Evolutionary conservation across 2,888 invertebrate species (phyloP).

Genomic region (Anoncus sp.): DNA sequence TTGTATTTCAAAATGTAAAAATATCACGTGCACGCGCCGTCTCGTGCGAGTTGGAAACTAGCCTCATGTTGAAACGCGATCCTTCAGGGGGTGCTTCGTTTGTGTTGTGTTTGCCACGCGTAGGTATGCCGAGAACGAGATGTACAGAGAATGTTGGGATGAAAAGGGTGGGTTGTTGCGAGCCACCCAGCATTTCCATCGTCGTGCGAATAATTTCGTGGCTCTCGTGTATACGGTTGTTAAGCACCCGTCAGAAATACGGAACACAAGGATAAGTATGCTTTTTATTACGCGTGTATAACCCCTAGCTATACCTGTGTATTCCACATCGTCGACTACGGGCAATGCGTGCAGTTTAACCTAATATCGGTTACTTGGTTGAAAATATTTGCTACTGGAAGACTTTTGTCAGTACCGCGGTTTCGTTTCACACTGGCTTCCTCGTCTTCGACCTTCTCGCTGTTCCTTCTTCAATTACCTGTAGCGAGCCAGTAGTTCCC

Average conservation of each 20-base stretch:
- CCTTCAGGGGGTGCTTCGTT: constrained; percentile 33
- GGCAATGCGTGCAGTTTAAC: constrained; percentile 14
- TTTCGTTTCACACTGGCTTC: neutral
- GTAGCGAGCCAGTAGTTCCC: neutral
- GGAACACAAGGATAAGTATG: constrained; percentile 48
- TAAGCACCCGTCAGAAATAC: constrained; percentile 61
- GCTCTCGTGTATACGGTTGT: constrained; percentile 48
- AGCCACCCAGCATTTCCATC: constrained; percentile 66
- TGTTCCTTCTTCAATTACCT: neutral
- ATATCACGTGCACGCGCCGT: constrained; percentile 57
- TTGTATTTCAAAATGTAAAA: constrained; percentile 58
- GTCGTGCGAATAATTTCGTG: constrained; percentile 68
- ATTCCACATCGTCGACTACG: constrained; percentile 6
- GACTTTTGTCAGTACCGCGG: constrained; percentile 8
- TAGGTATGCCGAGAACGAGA: constrained; percentile 36
- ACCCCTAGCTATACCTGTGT: constrained; percentile 11
- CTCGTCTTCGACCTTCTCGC: neutral
- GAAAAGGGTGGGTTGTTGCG: constrained; percentile 29
- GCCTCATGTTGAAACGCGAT: constrained; percentile 45
- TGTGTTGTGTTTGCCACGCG: constrained; percentile 51
- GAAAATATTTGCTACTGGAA: constrained; percentile 27
- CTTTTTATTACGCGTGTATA: constrained; percentile 56
- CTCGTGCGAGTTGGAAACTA: constrained; percentile 37
- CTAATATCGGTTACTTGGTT: constrained; percentile 30
- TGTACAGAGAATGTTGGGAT: constrained; percentile 6